A percentile compares a stretch with the other conserved stretches of the same genome.
Conservation (phyloP, 1,140 invertebrate genomes). For the Zaprionus ornatus region DNA sequence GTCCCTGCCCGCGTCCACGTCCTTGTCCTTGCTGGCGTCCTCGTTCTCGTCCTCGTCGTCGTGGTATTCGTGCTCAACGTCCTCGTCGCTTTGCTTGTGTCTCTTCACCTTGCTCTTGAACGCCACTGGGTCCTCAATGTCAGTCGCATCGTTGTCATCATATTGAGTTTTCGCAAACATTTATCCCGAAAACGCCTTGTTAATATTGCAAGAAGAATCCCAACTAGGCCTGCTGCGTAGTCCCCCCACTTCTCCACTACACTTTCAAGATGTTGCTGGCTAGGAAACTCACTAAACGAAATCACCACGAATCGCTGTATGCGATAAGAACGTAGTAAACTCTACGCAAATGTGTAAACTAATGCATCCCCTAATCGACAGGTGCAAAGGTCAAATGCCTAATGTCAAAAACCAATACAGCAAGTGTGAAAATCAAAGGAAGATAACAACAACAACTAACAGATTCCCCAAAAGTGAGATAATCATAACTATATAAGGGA, state of each 20-base stretch:
- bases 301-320: constrained; percentile 12
- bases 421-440: constrained; percentile 12
- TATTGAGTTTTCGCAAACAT: constrained; percentile 35
- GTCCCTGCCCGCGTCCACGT: constrained; percentile 39
- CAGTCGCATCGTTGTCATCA: constrained; percentile 26
- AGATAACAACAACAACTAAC: constrained; percentile 24
- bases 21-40: constrained; percentile 44
- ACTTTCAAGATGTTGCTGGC: constrained; percentile 25
- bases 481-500: constrained; percentile 2
- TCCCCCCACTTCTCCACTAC: not conserved
- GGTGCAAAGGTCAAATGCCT: constrained; percentile 56
- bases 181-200: not conserved
- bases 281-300: constrained; percentile 13
- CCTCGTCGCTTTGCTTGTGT: constrained; percentile 15
- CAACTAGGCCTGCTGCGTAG: not conserved
- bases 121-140: constrained; percentile 38
- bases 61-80: constrained; percentile 5
- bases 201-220: not conserved
- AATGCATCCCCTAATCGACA: constrained; percentile 36
- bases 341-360: constrained; percentile 45
- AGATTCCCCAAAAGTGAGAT: constrained; percentile 22
- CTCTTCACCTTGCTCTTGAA: constrained; percentile 61
- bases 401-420: constrained; percentile 22
- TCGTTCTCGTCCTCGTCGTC: constrained; percentile 22
- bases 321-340: constrained; percentile 46